Evolutionary conservation across 2,888 invertebrate species (phyloP).

Genomic region (Erpobdella octoculata): DNA sequence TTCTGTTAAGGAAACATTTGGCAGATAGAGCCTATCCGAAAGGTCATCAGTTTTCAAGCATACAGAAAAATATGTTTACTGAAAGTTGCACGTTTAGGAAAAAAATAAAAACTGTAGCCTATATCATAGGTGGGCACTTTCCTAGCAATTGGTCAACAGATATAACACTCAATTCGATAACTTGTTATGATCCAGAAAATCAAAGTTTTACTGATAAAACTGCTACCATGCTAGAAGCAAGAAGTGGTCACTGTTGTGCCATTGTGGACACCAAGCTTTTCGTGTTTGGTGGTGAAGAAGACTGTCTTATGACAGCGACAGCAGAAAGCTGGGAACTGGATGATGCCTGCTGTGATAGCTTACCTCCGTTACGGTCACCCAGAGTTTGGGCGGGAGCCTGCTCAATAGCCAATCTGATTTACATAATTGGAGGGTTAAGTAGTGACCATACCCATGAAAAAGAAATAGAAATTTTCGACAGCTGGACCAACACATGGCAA

Average conservation of each 20-base stretch:
- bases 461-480: constrained; percentile 19
- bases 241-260: constrained; percentile 20
- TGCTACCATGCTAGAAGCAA: background rate
- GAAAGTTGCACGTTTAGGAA: background rate
- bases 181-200: background rate
- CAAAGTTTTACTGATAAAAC: background rate
- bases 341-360: background rate
- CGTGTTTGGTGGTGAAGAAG: constrained; percentile 12
- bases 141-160: constrained; percentile 1
- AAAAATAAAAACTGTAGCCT: background rate
- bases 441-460: background rate
- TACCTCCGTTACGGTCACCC: background rate
- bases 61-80: background rate
- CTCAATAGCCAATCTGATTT: constrained; percentile 11
- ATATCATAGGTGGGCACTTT: constrained; percentile 4
- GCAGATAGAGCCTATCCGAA: background rate
- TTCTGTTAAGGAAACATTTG: no score
- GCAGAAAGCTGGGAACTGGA: constrained; percentile 11
- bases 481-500: constrained; percentile 22
- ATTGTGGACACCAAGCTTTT: constrained; percentile 15
- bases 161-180: background rate
- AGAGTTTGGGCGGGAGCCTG: constrained; percentile 7
- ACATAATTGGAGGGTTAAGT: constrained; percentile 11
- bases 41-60: background rate
- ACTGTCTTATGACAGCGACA: background rate